A percentile compares a stretch with the other conserved stretches of the same genome.
Evolutionary conservation across 2,888 invertebrate genomes (phyloP).

Genomic region (Ophraella communa): DNA sequence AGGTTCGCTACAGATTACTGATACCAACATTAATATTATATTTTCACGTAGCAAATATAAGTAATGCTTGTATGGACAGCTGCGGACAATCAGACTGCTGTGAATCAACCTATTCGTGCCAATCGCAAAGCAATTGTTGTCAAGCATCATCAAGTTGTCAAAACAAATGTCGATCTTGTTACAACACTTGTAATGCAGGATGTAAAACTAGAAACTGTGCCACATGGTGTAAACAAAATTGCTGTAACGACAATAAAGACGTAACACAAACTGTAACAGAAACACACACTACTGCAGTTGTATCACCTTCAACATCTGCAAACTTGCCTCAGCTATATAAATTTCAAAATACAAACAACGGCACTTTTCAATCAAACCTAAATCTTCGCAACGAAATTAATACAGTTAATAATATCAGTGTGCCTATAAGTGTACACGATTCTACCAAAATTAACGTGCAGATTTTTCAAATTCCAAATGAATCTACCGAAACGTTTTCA

Average conservation of each 20-base stretch:
- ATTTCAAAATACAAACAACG: neutral
- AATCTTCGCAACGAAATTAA: neutral
- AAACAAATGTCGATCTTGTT: neutral
- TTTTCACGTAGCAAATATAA: neutral
- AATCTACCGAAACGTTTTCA: neutral
- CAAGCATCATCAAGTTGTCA: neutral
- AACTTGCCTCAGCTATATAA: neutral
- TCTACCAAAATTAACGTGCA: neutral
- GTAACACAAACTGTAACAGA: too few species aligned
- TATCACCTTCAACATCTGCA: neutral
- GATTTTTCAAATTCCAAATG: neutral
- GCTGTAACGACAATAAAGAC: neutral
- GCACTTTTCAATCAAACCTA: neutral
- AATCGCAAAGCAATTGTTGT: neutral
- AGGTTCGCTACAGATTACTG: neutral
- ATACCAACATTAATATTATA: neutral
- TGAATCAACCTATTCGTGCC: neutral
- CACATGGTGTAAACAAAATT: neutral
- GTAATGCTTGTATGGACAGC: neutral
- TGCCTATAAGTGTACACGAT: neutral
- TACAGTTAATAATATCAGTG: neutral
- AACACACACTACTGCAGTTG: too few species aligned
- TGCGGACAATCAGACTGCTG: neutral
- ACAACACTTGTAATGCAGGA: neutral
- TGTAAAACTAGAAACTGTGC: neutral